phyloP scores from a whole-genome alignment of 1,140 invertebrate genomes.

The Eueides isabella region DNA sequence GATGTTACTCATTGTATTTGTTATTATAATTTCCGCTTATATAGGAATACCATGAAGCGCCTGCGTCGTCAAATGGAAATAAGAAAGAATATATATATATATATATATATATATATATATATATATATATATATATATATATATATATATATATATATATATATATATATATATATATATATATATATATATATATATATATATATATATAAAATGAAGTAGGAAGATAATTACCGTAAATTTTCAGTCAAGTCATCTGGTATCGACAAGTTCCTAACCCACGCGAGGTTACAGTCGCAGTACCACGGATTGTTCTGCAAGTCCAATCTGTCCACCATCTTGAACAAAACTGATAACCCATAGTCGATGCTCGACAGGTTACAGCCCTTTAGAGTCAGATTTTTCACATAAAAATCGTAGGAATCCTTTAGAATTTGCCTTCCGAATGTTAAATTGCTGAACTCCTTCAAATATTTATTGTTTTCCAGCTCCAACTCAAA shows the following conservation, averaged over 20 bases:
- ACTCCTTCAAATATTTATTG: conserved; percentile 31
- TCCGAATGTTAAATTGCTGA: conserved; percentile 37
- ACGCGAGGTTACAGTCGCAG: conserved; percentile 37
- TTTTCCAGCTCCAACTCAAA: conserved; percentile 31
- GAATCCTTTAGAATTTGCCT: conserved; percentile 26
- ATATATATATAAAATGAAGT: too few species aligned
- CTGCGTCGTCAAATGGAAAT: too few species aligned
- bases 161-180: too few species aligned
- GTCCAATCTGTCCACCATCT: conserved; percentile 28
- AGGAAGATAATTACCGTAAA: conserved; percentile 28
- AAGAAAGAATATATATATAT: too few species aligned
- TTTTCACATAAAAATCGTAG: conserved; percentile 27
- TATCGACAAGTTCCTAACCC: conserved; percentile 32
- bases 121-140: too few species aligned
- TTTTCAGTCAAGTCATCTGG: conserved; percentile 27
- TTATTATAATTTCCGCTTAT: too few species aligned
- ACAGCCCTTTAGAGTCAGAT: conserved; percentile 19
- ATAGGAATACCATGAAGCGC: too few species aligned
- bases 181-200: too few species aligned
- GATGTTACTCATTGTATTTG: neutral
- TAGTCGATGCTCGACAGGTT: conserved; percentile 34
- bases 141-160: too few species aligned
- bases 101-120: too few species aligned
- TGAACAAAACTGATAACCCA: conserved; percentile 27
- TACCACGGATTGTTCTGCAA: conserved; percentile 36